These are phyloP conservation scores for Lamellibrachia columna DNA, from an alignment of 2,888 invertebrate species.

Conservation along the genomic window DNA sequence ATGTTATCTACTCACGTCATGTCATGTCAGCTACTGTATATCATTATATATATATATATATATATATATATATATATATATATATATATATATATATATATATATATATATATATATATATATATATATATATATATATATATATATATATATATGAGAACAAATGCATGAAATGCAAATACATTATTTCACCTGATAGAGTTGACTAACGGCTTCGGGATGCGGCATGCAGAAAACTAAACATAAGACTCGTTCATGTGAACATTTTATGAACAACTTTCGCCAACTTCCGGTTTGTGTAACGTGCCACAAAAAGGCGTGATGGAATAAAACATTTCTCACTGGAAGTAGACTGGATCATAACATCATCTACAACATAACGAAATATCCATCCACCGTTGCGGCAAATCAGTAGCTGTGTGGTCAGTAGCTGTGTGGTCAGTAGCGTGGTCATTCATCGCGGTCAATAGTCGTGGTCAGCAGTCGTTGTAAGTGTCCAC, in stretches of 20 bases:
- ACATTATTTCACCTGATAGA: background rate
- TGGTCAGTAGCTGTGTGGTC: background rate
- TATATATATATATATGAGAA: background rate
- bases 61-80: constrained; percentile 24
- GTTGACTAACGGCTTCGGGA: background rate
- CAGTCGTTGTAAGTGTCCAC: background rate
- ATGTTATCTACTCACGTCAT: background rate
- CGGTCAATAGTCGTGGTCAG: background rate
- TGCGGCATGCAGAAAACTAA: background rate
- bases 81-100: constrained; percentile 22
- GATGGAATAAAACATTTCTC: background rate
- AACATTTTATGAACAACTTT: background rate
- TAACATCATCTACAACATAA: background rate
- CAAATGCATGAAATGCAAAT: background rate
- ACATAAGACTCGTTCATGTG: background rate
- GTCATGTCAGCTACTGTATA: background rate
- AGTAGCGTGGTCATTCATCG: background rate
- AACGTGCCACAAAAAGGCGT: background rate
- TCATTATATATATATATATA: constrained; percentile 17
- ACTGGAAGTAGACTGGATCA: background rate
- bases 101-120: constrained; percentile 20
- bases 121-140: background rate
- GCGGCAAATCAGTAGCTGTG: background rate
- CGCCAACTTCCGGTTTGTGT: background rate
- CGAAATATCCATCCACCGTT: background rate